Evolutionary conservation across 2,888 invertebrate species (phyloP), one percentile per base, ranked within the genome.

Genomic region (Quadroppia sp.): DNA sequence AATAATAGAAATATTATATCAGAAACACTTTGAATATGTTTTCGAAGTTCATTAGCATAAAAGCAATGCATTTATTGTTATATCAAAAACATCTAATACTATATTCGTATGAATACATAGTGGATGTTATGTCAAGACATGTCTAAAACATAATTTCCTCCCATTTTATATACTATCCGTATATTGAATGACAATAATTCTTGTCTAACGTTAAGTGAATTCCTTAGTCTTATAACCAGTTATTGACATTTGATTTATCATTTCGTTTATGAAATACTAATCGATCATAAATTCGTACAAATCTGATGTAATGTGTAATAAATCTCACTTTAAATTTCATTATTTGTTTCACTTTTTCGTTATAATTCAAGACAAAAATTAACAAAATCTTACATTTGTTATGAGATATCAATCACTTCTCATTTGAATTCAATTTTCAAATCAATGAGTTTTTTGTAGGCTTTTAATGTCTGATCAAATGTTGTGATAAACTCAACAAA

Each of bases 111-210:
- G 36, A 7, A 36, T 45, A 6, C 2, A 15, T 45, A 2, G 15
- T 56, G 15, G 15, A 56, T 56, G 28, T 56, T 28, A 56, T 56
- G 56, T 56, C 56, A 56, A 56, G 28, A 17, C 56, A 56, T 56
- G 56, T 56, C 56, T 56, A 56, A 56, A 56, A 56, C 17, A 56
- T 56, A 56, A 56, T 56, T 56, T 56, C 56, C 56, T 56, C 30
- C 23, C 6, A 2, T 45, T 2, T 45, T 13, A 13, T 45, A 15
- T 15, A 45, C n/a, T n/a, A 45, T 2, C 45, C 6, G 15, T 9
- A 45, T 7, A 56, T 15, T 30, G 2, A 30, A 15, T 56, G 56
- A 56, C 56, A 56, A 56, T 56, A 56, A 56, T 30, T 56, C 56
- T 56, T 56, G 28, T 56, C 28, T 28, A 28, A 30, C 30, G 30